A percentile compares a stretch with the other conserved stretches of the same genome.
Evolutionary conservation across 2,113 vertebrate genomes (phyloP).

Genomic region (Ellobius talpinus): DNA sequence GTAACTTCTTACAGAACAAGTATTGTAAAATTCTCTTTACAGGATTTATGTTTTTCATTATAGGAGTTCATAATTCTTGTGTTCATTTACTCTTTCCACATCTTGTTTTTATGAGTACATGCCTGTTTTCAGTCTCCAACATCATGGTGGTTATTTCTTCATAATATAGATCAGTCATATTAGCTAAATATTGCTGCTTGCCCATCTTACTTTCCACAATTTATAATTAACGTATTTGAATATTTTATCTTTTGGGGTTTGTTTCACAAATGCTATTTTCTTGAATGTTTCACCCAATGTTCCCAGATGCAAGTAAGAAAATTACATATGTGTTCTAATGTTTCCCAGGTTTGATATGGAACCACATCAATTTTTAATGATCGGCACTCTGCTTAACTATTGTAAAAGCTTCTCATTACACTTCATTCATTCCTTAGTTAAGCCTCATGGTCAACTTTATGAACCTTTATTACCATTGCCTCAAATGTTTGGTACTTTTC

Average conservation of each 20-base stretch:
- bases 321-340: background rate
- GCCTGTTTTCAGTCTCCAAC: background rate
- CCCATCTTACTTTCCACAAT: background rate
- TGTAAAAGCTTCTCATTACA: background rate
- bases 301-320: background rate
- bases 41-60: background rate
- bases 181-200: background rate
- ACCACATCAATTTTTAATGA: background rate
- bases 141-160: background rate
- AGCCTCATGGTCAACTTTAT: background rate
- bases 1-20: background rate
- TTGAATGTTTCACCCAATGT: background rate
- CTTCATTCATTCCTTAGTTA: background rate
- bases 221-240: background rate
- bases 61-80: background rate
- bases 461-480: background rate
- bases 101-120: background rate
- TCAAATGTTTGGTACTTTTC: background rate
- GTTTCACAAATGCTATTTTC: background rate
- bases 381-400: background rate
- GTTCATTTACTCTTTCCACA: background rate
- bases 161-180: background rate
- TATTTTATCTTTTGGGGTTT: background rate
- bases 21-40: conserved; percentile 8
- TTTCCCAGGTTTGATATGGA: background rate